Evolutionary conservation across 2,113 vertebrate species (phyloP), one percentile per base, ranked within the genome.

Genomic region (Brachirus orientalis): DNA sequence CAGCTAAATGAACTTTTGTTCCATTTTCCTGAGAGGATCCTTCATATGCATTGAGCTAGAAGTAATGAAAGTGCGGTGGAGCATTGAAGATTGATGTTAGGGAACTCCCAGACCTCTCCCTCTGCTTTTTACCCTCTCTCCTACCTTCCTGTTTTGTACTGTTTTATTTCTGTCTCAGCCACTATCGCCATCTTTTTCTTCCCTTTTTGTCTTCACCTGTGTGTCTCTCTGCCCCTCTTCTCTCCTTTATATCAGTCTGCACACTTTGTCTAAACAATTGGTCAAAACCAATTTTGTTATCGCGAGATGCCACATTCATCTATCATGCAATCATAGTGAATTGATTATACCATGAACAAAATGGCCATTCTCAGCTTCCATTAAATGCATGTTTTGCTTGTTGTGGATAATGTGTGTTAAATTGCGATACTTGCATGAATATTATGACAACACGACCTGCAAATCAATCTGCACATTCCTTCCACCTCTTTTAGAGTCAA

Each of bases 61-160:
- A 87, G 83, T 90, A 88, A 89, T 88, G 77, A 69, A 87, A 77
- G 76, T 85, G 87, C 85, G 84, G 36, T 85, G 80, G 76, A 73
- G 72, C 83, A 85, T 86, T 79, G 79, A 87, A 87, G 86, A 91
- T 89, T 90, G 82, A 90, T 91, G 86, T 74, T 60, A 62, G 67
- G 61, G 70, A 83, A 64, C 65, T 90, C 86, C 80, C 79, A 77
- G 76, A 71, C 76, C 82, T 79, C 66, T 77, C 75, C 55, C 67
- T 72, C 46, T 64, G 72, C 71, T 44, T 77, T 79, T 72, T 67
- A 80, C 53, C 66, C 72, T 61, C 72, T 61, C 41, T 40, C 67
- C 61, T 56, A 43, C 41, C 33, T 65, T 28, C 28, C 28, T 28
- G 28, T 28, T 28, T 28, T 28, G 3, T 28, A 28, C 28, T 28